phyloP scores from a whole-genome alignment of 2,888 invertebrate genomes.

The Cheiracanthium punctorium region DNA sequence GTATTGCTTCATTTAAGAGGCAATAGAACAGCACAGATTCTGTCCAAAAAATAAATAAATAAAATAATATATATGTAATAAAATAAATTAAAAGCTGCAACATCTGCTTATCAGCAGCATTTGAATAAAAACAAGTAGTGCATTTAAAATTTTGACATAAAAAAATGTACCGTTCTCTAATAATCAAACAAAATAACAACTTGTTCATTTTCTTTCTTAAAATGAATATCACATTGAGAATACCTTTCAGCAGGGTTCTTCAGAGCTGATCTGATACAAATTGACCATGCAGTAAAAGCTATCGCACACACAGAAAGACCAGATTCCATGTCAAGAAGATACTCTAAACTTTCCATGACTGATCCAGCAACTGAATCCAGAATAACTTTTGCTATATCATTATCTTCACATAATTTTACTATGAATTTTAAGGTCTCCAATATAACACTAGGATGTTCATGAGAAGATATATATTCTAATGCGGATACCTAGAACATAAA shows the following conservation, averaged over 20 bases:
- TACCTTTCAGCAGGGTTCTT: not conserved
- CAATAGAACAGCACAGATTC: no score
- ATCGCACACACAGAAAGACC: constrained; percentile 23
- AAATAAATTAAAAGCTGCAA: no score
- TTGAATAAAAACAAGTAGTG: no score
- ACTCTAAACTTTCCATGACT: constrained; percentile 7
- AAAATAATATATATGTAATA: no score
- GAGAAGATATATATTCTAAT: not conserved
- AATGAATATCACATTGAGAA: not conserved
- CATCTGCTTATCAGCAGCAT: no score
- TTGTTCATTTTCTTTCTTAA: not conserved
- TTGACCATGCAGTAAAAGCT: constrained; percentile 33
- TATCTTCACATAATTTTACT: constrained; percentile 20
- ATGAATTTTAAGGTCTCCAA: constrained; percentile 25
- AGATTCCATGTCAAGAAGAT: not conserved
- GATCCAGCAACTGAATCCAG: not conserved
- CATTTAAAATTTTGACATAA: no score
- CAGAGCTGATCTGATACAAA: constrained; percentile 11
- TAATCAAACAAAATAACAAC: not conserved
- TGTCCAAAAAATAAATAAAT: no score
- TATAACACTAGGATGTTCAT: constrained; percentile 31
- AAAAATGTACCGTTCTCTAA: no score
- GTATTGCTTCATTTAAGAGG: no score
- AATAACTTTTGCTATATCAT: constrained; percentile 11
- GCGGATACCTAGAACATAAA: constrained; percentile 8